Base-by-base conservation (phyloP, 2,797 vertebrate species). In the Arrhamphus sclerolepis region DNA sequence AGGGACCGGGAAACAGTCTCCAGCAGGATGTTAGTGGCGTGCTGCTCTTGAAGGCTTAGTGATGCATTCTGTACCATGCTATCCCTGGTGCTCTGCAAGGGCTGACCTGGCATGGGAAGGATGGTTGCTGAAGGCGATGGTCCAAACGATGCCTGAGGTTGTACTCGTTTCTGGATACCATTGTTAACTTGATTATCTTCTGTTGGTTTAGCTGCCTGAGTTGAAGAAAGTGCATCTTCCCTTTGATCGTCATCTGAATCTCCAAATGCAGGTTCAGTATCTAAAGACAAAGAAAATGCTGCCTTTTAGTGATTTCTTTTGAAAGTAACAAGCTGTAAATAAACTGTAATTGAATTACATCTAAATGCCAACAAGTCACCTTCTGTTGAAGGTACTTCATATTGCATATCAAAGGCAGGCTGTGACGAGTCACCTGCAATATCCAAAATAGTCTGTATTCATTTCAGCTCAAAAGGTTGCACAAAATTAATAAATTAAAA, bases 1-100 rank as follows among this genome's bases (percentile, higher is more conserved):
- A 94, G 82, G 2, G 93, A 94, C 62, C 92, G 92, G 0, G 93
- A 93, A 20, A 94, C 90, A 0, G 93, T 92, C 75, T 90, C 88
- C 77, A 94, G 80, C 65, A 94, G 80, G 42, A 90, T 72, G 73
- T 93, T 94, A 62, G 91, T 90, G 70, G 91, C 78, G 4, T 93
- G 93, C 84, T 94, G 93, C 87, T 94, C 93, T 31, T 92, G 91
- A 9, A 94, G 89, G 53, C 93, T 94, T 34, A 90, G 75, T 7
- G 83, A 71, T 0, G 92, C 92, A 0, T 67, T 91, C 0, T 89
- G 87, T 1, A 91, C 74, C 71, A 94, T 70, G 85, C 71, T 87
- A 59, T 77, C 89, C 75, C 46, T 83, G 0, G 11, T 46, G 66
- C 13, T 88, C 66, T 53, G 81, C 1, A 62, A 47, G 11, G 40